Conservation (phyloP, 2,113 vertebrate genomes). For the Elachura formosa region DNA sequence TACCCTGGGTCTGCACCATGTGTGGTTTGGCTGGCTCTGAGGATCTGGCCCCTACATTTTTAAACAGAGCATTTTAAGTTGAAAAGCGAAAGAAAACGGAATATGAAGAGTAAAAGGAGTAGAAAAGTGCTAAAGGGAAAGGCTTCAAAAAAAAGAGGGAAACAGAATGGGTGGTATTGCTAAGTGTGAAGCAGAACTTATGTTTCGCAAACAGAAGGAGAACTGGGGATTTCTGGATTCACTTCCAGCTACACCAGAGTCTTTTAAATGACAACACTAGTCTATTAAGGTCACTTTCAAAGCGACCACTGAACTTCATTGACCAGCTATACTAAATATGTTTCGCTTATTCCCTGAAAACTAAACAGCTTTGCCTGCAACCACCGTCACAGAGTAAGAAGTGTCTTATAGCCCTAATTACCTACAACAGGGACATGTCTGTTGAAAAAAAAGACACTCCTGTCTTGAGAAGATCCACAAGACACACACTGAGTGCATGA, state of each 20-base stretch:
- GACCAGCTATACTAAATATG: neutral
- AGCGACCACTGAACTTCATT: neutral
- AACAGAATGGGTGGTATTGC: neutral
- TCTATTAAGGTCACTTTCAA: neutral
- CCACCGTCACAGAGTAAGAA: neutral
- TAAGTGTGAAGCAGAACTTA: neutral
- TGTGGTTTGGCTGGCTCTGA: slow-evolving; percentile 53
- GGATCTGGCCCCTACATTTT: slow-evolving; percentile 38
- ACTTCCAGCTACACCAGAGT: neutral
- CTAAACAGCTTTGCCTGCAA: neutral
- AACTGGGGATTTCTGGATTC: neutral
- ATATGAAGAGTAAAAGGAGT: slow-evolving; percentile 13
- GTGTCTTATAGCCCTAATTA: neutral
- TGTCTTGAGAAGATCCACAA: neutral
- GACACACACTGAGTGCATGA: neutral
- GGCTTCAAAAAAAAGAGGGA: neutral
- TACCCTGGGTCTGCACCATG: slow-evolving; percentile 30
- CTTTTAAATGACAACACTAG: neutral
- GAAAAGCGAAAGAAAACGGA: slow-evolving; percentile 13
- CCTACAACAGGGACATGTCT: neutral
- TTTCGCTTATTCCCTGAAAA: neutral
- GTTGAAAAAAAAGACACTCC: neutral
- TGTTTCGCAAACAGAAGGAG: neutral
- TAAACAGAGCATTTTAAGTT: slow-evolving; percentile 35
- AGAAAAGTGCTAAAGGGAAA: slow-evolving; percentile 7